These are phyloP conservation scores for Aegotheles bennettii DNA, from an alignment of 2,113 vertebrate species.

Conservation along the genomic window DNA sequence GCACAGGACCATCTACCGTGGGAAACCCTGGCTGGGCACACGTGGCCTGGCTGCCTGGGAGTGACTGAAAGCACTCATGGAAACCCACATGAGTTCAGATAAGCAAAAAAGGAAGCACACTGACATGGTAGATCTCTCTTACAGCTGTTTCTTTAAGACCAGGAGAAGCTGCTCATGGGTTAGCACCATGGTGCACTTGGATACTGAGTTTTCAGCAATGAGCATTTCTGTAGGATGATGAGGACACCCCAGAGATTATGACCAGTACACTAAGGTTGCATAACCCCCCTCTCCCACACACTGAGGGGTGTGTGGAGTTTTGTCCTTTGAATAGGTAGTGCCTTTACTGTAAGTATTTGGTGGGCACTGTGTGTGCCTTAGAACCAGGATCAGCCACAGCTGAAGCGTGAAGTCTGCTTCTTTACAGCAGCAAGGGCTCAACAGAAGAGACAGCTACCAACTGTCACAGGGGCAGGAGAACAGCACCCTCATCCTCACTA, in stretches of 20 bases:
- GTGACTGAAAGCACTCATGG: neutral
- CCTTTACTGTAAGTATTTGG: neutral
- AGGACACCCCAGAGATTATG: neutral
- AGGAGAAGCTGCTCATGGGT: neutral
- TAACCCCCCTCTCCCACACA: no score
- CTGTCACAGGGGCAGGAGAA: neutral
- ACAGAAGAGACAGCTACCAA: neutral
- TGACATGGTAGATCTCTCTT: neutral
- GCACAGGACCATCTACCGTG: accelerated
- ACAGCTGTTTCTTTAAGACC: neutral
- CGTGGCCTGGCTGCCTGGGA: neutral
- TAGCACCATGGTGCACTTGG: neutral
- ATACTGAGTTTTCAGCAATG: neutral
- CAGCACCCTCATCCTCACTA: neutral
- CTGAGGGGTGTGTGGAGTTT: neutral
- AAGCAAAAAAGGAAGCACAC: neutral
- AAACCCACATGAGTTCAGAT: neutral
- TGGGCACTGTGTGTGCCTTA: neutral
- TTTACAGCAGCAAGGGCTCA: neutral
- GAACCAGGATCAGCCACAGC: neutral
- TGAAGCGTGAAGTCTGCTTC: neutral
- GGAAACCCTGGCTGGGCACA: neutral
- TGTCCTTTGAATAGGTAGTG: neutral
- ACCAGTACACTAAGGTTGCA: neutral
- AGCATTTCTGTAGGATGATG: accelerated